Conservation (phyloP, 2,888 invertebrate genomes). For the Pyrrhosoma nymphula region DNA sequence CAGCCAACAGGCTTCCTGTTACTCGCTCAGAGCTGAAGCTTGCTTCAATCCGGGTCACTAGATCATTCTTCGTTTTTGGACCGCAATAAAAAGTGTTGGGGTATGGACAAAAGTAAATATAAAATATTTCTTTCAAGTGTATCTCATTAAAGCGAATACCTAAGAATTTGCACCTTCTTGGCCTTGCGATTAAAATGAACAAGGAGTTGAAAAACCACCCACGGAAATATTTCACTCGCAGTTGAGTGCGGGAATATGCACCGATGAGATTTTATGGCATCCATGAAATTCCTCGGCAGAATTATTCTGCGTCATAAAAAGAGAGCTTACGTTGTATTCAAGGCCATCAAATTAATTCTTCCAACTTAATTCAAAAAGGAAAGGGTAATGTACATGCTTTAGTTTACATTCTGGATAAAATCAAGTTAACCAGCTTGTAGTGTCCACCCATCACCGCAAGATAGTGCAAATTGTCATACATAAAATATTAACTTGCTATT, state of each 20-base stretch:
- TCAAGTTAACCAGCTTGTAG: too few relatives aligned
- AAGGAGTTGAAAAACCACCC: background rate
- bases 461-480: too few relatives aligned
- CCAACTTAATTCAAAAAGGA: too few relatives aligned
- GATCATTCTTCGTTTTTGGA: background rate
- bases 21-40: constrained; percentile 8
- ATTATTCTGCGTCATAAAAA: background rate
- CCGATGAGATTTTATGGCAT: background rate
- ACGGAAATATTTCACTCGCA: background rate
- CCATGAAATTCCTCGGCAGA: background rate
- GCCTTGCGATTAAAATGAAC: background rate
- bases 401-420: too few relatives aligned
- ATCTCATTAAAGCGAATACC: background rate
- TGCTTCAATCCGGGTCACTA: constrained; percentile 1
- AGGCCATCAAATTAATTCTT: too few relatives aligned
- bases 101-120: background rate
- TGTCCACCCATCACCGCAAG: too few relatives aligned
- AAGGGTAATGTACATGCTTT: too few relatives aligned
- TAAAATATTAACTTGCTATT: too few relatives aligned
- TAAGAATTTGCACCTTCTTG: background rate
- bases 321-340: background rate
- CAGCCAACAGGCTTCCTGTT: background rate
- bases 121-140: background rate
- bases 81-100: background rate
- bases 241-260: background rate